Evolutionary conservation across 2,113 vertebrate species (phyloP), one percentile per base, ranked within the genome.

Genomic region (Carettochelys insculpta): DNA sequence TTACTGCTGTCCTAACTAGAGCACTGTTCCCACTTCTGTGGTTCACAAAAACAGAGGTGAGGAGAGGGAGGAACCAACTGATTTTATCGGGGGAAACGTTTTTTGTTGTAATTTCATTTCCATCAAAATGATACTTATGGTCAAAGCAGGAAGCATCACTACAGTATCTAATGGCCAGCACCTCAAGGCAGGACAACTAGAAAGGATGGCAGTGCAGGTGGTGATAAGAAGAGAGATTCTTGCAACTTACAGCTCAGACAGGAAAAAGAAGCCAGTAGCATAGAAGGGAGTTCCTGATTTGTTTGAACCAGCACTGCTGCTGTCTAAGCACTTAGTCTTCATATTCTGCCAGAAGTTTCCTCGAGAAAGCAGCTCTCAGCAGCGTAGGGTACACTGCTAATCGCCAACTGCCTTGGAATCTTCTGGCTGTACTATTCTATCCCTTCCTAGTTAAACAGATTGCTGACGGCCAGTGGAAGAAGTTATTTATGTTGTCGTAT

Each of bases 171-270:
- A 41, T 52, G 0, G 2, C n/a, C n/a, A n/a, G n/a, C n/a, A n/a
- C n/a, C n/a, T n/a, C n/a, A n/a, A n/a, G 29, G 45, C 2, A 58
- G 3, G 31, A 1, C 2, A 6, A 0, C 0, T 1, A 9, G 6
- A 1, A 0, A 0, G 11, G 20, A 1, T 0, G 2, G 38, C 4
- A 27, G 9, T 51, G 14, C 17, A 73, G 41, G 3, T 0, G 41
- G 17, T 5, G 2, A 12, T 58, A 2, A 8, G 5, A 13, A 3
- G 13, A 77, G 71, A 2, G 48, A 2, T 6, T 7, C 47, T 27
- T 6, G 1, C 4, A 19, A 82, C 50, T 20, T 20, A n/a, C 24
- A 52, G 38, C 25, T 73, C 43, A 31, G 11, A 29, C 27, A 41
- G 13, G 22, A 56, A 24, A 71, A 31, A 4, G 1, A 8, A 8